Evolutionary conservation across 2,797 vertebrate genomes (phyloP).

Genomic region (Hippoglossus hippoglossus): DNA sequence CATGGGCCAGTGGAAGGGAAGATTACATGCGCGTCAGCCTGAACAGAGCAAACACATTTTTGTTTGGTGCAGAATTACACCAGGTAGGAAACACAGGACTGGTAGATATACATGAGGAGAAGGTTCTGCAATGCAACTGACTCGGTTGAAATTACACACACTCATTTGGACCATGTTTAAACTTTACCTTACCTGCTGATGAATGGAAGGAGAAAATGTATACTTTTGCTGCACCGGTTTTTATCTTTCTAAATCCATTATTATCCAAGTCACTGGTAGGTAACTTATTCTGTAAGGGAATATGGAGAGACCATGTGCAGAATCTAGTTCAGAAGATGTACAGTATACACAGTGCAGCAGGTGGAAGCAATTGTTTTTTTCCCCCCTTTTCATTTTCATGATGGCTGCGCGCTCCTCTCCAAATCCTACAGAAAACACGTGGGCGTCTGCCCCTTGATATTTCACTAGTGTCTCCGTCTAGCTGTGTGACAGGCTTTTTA

Average conservation of each 20-base stretch:
- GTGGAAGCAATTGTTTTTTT: slow-evolving; percentile 33
- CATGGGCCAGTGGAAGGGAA: too few relatives aligned
- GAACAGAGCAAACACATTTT: too few relatives aligned
- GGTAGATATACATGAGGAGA: too few relatives aligned
- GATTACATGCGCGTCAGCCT: too few relatives aligned
- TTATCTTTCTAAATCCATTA: too few relatives aligned
- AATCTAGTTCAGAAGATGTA: slow-evolving; percentile 4
- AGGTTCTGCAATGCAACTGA: too few relatives aligned
- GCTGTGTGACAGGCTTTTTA: slow-evolving; percentile 63
- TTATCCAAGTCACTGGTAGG: too few relatives aligned
- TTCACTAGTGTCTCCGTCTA: slow-evolving; percentile 47
- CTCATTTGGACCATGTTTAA: neutral
- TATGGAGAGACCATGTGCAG: slow-evolving; percentile 7
- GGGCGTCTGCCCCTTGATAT: slow-evolving; percentile 59
- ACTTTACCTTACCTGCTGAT: too few relatives aligned
- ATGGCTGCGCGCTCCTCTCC: slow-evolving; percentile 18
- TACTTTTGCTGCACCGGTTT: neutral
- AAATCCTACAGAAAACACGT: slow-evolving; percentile 42
- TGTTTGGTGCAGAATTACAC: too few relatives aligned
- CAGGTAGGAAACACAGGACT: too few relatives aligned
- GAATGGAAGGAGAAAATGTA: neutral
- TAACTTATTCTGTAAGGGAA: neutral
- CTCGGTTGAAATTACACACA: too few relatives aligned
- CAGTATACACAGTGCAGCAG: slow-evolving; percentile 30
- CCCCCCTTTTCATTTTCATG: neutral